Evolutionary conservation across 2,113 vertebrate genomes (phyloP).

Genomic region (Glaucomys volans): DNA sequence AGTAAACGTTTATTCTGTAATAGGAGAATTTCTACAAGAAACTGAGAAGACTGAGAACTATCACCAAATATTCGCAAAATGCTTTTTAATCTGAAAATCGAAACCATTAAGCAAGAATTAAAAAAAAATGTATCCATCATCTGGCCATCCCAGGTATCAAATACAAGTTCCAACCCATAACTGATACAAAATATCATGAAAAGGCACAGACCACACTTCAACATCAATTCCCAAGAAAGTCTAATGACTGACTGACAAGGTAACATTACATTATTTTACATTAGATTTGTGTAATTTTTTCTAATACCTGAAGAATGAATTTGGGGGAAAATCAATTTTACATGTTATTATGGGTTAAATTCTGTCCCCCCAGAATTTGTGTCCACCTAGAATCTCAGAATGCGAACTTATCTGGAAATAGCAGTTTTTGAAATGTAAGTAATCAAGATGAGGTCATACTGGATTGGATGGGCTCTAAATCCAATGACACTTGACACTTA

Average conservation of each 20-base stretch:
- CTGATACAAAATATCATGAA: slow-evolving; percentile 42
- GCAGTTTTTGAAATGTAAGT: slow-evolving; percentile 45
- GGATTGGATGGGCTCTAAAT: neutral
- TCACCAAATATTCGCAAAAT: slow-evolving; percentile 3
- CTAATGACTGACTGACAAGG: neutral
- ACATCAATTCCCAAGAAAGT: slow-evolving; percentile 43
- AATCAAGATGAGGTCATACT: slow-evolving; percentile 17
- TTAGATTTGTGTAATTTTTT: neutral
- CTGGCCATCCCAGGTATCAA: neutral
- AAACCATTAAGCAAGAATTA: neutral
- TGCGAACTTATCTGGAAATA: neutral
- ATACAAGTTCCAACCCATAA: slow-evolving; percentile 33
- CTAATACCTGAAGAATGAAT: slow-evolving; percentile 10
- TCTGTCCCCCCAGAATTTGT: neutral
- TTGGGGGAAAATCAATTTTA: slow-evolving; percentile 61
- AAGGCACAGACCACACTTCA: neutral
- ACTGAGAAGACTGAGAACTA: slow-evolving; percentile 38
- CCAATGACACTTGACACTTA: neutral
- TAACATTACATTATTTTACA: slow-evolving; percentile 52
- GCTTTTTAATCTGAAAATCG: neutral
- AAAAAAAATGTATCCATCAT: neutral
- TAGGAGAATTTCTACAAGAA: slow-evolving; percentile 60
- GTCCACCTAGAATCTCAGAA: neutral
- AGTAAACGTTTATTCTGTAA: slow-evolving; percentile 69
- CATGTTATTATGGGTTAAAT: neutral